Conservation (phyloP, 1,140 invertebrate genomes). For the Psilanteris sp. region DNA sequence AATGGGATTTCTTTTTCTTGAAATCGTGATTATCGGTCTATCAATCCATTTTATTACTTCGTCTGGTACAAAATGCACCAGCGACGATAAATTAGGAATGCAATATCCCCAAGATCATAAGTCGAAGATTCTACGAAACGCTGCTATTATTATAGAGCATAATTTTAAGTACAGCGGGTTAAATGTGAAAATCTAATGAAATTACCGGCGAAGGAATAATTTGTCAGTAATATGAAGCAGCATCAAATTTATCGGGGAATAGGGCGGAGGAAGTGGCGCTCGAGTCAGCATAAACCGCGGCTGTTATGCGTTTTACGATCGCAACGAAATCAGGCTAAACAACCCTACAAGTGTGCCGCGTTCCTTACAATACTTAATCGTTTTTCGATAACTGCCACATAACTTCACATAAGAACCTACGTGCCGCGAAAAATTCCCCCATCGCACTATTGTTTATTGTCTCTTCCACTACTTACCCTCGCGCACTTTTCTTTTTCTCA, state of each 20-base stretch:
- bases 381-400: conserved; percentile 59
- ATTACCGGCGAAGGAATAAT: conserved; percentile 55
- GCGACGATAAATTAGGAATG: conserved; percentile 58
- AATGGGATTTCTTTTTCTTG: conserved; percentile 28
- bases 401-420: conserved; percentile 7
- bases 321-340: conserved; percentile 56
- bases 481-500: neutral
- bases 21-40: conserved; percentile 49
- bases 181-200: conserved; percentile 65
- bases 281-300: conserved; percentile 42
- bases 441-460: no score
- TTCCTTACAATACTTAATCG: conserved; percentile 50
- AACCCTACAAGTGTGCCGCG: conserved; percentile 45
- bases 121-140: conserved; percentile 50
- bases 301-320: conserved; percentile 42
- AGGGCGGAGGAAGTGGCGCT: conserved; percentile 13
- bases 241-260: conserved; percentile 42
- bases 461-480: no score
- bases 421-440: conserved; percentile 3
- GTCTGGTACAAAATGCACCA: conserved; percentile 52
- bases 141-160: conserved; percentile 57
- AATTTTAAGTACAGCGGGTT: conserved; percentile 58
- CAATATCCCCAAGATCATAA: conserved; percentile 52
- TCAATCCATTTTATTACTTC: conserved; percentile 58
- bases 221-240: conserved; percentile 55